Conservation (phyloP, 2,113 vertebrate genomes). For the Callocephalon fimbriatum region DNA sequence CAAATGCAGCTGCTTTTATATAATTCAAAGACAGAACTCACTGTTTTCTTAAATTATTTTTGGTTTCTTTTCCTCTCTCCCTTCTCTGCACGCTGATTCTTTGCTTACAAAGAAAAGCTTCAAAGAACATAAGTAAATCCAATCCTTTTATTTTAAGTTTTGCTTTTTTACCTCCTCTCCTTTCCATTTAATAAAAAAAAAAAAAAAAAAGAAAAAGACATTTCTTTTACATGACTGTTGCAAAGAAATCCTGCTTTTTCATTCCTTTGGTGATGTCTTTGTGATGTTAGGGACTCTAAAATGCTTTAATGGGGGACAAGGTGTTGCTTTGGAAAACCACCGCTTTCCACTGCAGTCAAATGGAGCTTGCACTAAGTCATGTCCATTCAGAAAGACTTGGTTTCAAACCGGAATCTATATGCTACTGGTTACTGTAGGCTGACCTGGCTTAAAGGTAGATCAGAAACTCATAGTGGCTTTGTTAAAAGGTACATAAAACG, state of each 20-base stretch:
- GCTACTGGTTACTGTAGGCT: not conserved
- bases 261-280: not conserved
- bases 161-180: not conserved
- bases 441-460: not conserved
- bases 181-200: not conserved
- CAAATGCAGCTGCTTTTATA: constrained; percentile 64
- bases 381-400: not conserved
- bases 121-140: constrained; percentile 37
- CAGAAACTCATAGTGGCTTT: not conserved
- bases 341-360: not conserved
- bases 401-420: not conserved
- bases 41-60: constrained; percentile 57
- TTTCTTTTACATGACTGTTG: not conserved
- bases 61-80: constrained; percentile 15
- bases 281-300: not conserved
- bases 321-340: not conserved
- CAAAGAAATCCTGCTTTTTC: not conserved
- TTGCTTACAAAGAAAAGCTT: constrained; percentile 59
- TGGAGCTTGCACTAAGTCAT: not conserved
- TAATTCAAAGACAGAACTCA: constrained; percentile 60
- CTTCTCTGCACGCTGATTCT: not conserved
- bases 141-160: constrained; percentile 40
- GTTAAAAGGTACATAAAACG: not conserved
- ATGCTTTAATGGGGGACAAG: not conserved
- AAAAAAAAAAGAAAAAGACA: not conserved